Base-by-base conservation (phyloP, 1,140 invertebrate species). In the Drosophila persimilis region DNA sequence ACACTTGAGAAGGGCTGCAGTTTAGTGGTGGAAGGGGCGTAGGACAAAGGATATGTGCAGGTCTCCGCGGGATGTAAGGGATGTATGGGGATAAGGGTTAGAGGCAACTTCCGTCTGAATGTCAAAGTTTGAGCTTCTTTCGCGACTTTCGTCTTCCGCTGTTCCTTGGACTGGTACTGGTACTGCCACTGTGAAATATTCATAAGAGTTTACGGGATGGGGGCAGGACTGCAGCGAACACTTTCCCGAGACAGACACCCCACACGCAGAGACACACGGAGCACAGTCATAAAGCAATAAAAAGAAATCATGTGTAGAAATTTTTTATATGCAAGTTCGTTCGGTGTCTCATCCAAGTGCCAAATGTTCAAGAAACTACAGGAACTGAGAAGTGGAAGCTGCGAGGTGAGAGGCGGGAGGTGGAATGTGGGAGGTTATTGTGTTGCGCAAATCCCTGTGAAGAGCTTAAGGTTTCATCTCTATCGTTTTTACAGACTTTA, bases 271-370 rank as follows among this genome's bases (percentile, higher is more conserved):
- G 20, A 13, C 48, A 35, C 3, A 24, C 24, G 24, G 15, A 29
- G 17, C 60, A 46, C 44, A 48, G 64, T 58, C 73, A 76, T 77
- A 77, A 77, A 76, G 64, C 73, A 76, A 77, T 77, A 77, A 77
- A 77, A 65, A 65, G 65, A 76, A 77, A 76, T 77, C 74, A 77
- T 77, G 73, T 70, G 73, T 57, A 59, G 74, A 77, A 60, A 77
- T 76, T 77, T 71, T 77, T 70, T 39, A 13, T 1, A 39, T 4
- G 3, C 76, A 76, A 77, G 73, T 63, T 63, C 26, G 44, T 35
- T 26, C 45, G 69, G 48, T 73, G 44, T 73, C 50, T 60, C 51
- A 22, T 58, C 24, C 43, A 44, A 54, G 70, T 44, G 56, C 39
- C 43, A 55, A 54, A 55, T 46, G 50, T 17, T n/a, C 39, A 39